Evolutionary conservation across 2,113 vertebrate species (phyloP).

Genomic region (Paradoxurus hermaphroditus): DNA sequence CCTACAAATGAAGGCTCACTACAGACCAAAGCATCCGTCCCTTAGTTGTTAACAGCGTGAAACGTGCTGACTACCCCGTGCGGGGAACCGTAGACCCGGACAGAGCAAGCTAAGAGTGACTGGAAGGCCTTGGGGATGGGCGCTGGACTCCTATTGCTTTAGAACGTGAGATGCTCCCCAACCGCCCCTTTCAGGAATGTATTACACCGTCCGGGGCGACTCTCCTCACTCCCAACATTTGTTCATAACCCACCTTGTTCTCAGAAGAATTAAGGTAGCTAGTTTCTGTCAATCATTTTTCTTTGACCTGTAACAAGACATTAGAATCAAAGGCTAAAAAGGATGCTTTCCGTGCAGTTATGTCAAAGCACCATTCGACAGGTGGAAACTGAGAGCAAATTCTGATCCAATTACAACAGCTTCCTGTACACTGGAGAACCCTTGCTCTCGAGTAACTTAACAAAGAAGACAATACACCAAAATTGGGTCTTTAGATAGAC

Average conservation of each 20-base stretch:
- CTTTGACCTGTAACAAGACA: background rate
- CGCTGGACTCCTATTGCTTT: conserved; percentile 48
- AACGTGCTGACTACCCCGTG: background rate
- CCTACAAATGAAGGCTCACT: background rate
- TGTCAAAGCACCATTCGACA: conserved; percentile 44
- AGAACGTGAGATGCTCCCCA: background rate
- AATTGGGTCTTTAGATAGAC: background rate
- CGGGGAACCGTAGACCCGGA: background rate
- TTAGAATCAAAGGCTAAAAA: background rate
- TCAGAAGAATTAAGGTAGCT: background rate
- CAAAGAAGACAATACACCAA: background rate
- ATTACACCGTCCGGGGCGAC: background rate
- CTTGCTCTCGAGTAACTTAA: background rate
- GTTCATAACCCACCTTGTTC: background rate
- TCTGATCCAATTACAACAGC: background rate
- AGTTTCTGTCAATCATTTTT: background rate
- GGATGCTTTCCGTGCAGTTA: background rate
- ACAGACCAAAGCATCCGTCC: background rate
- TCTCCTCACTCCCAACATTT: background rate
- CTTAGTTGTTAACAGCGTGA: background rate
- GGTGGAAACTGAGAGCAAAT: background rate
- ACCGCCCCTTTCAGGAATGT: background rate
- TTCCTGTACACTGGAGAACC: background rate
- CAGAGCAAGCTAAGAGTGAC: background rate
- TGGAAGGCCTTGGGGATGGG: background rate